A percentile compares a stretch with the other conserved stretches of the same genome.
phyloP scores from a whole-genome alignment of 1,140 invertebrate genomes.

The Medauroidea extradentata region DNA sequence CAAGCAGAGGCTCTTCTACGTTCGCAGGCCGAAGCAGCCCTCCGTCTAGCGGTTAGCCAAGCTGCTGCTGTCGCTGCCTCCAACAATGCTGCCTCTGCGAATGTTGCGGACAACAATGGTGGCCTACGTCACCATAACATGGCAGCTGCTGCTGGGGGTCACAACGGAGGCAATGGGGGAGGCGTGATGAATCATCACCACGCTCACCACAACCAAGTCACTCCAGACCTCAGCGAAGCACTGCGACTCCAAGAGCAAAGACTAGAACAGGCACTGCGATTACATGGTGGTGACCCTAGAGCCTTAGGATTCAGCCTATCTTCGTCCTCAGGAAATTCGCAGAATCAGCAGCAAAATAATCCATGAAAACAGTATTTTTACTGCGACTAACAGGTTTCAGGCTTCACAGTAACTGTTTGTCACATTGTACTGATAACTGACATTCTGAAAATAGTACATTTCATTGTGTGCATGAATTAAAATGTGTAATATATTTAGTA shows the following conservation, averaged over 20 bases:
- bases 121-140: slow-evolving; percentile 7
- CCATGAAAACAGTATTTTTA: slow-evolving; percentile 7
- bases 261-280: slow-evolving; percentile 72
- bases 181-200: slow-evolving; percentile 20
- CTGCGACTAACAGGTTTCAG: background rate
- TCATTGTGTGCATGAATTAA: background rate
- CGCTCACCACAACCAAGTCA: slow-evolving; percentile 42
- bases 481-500: background rate
- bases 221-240: slow-evolving; percentile 56
- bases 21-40: slow-evolving; percentile 75
- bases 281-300: slow-evolving; percentile 63
- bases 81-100: slow-evolving; percentile 44
- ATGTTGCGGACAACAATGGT: slow-evolving; percentile 33
- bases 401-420: background rate
- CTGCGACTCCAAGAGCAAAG: slow-evolving; percentile 73
- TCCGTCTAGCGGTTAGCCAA: slow-evolving; percentile 67
- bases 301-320: slow-evolving; percentile 57
- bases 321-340: background rate
- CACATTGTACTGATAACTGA: background rate
- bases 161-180: slow-evolving; percentile 45
- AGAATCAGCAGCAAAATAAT: slow-evolving; percentile 14
- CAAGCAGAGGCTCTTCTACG: slow-evolving; percentile 75
- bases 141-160: slow-evolving; percentile 39
- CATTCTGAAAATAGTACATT: background rate
- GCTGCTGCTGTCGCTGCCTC: slow-evolving; percentile 45